Percentiles rank a stretch among this genome's conserved stretches.
Conservation (phyloP, 2,888 invertebrate genomes). For the Anoplius nigerrimus region DNA sequence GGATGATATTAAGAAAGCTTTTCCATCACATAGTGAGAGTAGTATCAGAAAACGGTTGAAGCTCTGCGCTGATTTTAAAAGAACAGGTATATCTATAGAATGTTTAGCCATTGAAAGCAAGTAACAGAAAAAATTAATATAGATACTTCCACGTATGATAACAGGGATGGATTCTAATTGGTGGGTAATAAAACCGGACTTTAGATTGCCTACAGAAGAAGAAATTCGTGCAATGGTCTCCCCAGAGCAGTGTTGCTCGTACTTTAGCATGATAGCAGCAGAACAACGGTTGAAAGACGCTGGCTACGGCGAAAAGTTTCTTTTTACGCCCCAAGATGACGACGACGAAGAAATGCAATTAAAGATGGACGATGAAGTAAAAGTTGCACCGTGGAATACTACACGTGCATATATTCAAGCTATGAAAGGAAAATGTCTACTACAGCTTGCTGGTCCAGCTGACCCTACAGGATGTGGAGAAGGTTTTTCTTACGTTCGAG, state of each 20-base stretch:
- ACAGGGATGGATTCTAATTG: conserved; percentile 87
- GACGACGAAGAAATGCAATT: conserved; percentile 96
- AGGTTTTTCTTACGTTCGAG: conserved; percentile 97
- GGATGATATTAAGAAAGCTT: conserved; percentile 99
- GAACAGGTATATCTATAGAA: conserved; percentile 82
- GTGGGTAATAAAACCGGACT: conserved; percentile 97
- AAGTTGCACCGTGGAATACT: conserved; percentile 99
- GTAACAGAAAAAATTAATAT: neutral
- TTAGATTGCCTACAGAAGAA: conserved; percentile 96
- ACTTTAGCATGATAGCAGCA: conserved; percentile 98
- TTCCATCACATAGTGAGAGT: conserved; percentile 98
- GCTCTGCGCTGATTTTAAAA: conserved; percentile 97
- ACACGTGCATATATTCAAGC: conserved; percentile 98
- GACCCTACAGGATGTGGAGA: conserved; percentile 97
- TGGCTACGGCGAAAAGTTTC: conserved; percentile 97
- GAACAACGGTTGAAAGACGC: conserved; percentile 96
- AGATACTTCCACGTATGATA: neutral
- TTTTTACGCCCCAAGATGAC: conserved; percentile 97
- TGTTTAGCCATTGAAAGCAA: too few species aligned
- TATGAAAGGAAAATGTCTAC: conserved; percentile 97
- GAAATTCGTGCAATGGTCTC: conserved; percentile 99
- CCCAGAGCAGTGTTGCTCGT: conserved; percentile 98
- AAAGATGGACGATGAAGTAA: conserved; percentile 98
- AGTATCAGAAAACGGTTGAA: conserved; percentile 97
- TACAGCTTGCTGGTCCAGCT: conserved; percentile 96